Conservation (phyloP, 2,113 vertebrate genomes). For the Pelecanoides urinatrix region DNA sequence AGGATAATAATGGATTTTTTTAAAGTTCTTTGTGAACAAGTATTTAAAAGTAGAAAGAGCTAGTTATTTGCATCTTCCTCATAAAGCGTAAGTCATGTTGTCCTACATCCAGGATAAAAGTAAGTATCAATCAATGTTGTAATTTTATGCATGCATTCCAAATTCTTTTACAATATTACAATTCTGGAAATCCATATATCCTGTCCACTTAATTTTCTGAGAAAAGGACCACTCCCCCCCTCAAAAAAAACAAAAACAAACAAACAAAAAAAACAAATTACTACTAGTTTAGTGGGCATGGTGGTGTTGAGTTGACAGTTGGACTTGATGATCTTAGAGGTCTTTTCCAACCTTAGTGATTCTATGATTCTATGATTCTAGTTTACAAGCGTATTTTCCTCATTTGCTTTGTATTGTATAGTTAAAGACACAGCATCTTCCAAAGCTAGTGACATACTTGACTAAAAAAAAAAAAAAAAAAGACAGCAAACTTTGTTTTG, state of each 20-base stretch:
- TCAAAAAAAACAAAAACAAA: background rate
- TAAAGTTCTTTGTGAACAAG: background rate
- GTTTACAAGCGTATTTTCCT: background rate
- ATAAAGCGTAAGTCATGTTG: background rate
- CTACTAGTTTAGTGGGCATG: background rate
- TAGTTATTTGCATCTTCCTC: background rate
- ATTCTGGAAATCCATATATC: background rate
- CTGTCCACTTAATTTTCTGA: background rate
- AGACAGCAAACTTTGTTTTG: background rate
- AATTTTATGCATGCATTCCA: background rate
- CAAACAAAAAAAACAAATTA: background rate
- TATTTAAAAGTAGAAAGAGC: background rate
- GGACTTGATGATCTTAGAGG: no score
- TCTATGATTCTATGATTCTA: no score
- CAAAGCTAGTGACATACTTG: background rate
- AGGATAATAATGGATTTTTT: background rate
- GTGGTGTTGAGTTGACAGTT: no score
- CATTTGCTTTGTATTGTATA: background rate
- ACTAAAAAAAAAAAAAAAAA: background rate
- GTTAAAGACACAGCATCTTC: background rate
- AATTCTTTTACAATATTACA: background rate
- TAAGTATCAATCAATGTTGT: background rate
- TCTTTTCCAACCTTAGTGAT: no score
- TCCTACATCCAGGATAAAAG: background rate
- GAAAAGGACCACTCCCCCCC: background rate